Evolutionary conservation across 1,140 invertebrate genomes (phyloP).

Genomic region (Littorina saxatilis): DNA sequence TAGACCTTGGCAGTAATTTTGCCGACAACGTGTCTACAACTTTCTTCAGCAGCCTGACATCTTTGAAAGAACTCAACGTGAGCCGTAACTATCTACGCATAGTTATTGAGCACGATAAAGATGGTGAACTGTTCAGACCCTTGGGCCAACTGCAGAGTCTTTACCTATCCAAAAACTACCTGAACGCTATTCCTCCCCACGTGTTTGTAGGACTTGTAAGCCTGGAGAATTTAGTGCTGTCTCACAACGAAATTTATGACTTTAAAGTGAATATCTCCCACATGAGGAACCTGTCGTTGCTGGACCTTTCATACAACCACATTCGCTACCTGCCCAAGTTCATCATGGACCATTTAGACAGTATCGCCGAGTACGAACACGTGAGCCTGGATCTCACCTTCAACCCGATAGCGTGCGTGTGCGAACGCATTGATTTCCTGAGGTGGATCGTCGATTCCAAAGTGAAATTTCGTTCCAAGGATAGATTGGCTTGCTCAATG

Average conservation of each 20-base stretch:
- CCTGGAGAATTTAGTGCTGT: constrained; percentile 39
- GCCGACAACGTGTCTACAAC: constrained; percentile 19
- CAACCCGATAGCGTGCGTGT: constrained; percentile 46
- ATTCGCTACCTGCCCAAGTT: constrained; percentile 15
- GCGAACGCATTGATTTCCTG: constrained; percentile 47
- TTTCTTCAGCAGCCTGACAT: constrained; percentile 39
- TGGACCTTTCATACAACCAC: constrained; percentile 39
- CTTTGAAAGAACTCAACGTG: constrained; percentile 18
- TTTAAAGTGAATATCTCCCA: constrained; percentile 34
- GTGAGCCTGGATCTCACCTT: constrained; percentile 37
- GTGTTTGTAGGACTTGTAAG: constrained; percentile 34
- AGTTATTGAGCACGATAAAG: background rate
- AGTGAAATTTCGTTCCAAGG: background rate
- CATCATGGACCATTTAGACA: constrained; percentile 18
- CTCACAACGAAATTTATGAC: constrained; percentile 35
- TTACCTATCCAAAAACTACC: constrained; percentile 48
- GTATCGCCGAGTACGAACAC: too few relatives aligned
- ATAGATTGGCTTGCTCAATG: constrained; percentile 36
- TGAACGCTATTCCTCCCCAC: constrained; percentile 19
- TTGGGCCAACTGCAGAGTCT: constrained; percentile 33
- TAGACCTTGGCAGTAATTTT: constrained; percentile 38
- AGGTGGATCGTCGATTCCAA: constrained; percentile 43
- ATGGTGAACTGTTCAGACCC: constrained; percentile 10
- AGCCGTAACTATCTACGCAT: constrained; percentile 33
- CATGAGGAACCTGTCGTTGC: background rate